Evolutionary conservation across 1,140 invertebrate genomes (phyloP).

Genomic region (Aphaenogaster ashmeadi): DNA sequence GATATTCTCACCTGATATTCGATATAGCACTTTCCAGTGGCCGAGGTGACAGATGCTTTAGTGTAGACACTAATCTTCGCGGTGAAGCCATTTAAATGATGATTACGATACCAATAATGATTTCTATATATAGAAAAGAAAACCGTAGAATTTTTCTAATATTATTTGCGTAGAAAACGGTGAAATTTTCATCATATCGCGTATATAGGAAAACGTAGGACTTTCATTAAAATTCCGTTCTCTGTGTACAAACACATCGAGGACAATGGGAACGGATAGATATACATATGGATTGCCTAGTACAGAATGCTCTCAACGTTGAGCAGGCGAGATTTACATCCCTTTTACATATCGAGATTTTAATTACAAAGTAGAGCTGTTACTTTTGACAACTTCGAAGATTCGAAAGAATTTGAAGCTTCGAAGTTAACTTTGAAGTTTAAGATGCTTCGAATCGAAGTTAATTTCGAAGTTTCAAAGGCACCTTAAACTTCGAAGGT

Average conservation of each 20-base stretch:
- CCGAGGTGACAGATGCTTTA: constrained; percentile 75
- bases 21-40: constrained; percentile 61
- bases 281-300: not conserved
- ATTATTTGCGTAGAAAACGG: not conserved
- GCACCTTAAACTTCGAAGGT: too few relatives aligned
- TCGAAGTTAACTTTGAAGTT: too few relatives aligned
- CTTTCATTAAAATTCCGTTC: constrained; percentile 16
- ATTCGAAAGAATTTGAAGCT: too few relatives aligned
- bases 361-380: not conserved
- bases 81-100: constrained; percentile 79
- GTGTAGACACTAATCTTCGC: constrained; percentile 67
- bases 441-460: too few relatives aligned
- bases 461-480: too few relatives aligned
- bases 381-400: too few relatives aligned
- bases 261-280: not conserved
- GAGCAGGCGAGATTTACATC: not conserved
- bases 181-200: not conserved
- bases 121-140: constrained; percentile 5
- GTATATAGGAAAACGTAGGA: not conserved
- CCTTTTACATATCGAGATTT: not conserved
- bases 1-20: constrained; percentile 71
- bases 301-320: not conserved
- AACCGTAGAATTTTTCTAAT: not conserved
- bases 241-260: constrained; percentile 1
- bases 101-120: constrained; percentile 15